Base-by-base conservation (phyloP, 2,113 vertebrate genomes). In the Leptodactylus fuscus region DNA sequence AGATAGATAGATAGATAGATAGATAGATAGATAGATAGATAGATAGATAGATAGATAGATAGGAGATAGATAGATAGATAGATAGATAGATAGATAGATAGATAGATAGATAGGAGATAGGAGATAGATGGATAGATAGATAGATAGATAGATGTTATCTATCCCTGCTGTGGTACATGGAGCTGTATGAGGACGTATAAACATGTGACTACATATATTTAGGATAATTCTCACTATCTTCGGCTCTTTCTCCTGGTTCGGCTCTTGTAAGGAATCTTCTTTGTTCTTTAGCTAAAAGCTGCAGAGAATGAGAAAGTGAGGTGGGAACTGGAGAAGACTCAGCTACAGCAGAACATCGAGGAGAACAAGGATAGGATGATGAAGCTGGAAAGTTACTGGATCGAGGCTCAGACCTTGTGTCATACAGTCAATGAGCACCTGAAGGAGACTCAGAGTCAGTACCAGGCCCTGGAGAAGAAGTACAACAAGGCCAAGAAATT, bases 401-500 rank as follows among this genome's bases (percentile, higher is more conserved):
- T 99, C 80, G 98, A 99, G 91, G 98, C 98, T 0, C 98, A 99
- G 89, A 97, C 97, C 0, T 90, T 99, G 58, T 99, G 98, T 89
- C 98, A 99, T 90, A 98, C 96, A 0, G 97, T 99, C 87, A 99
- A 99, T 1, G 97, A 98, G 74, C 98, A 99, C 90, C 95, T 99
- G 89, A 99, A 99, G 91, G 98, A 99, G 90, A 98, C 97, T 0
- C 98, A 99, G 89, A 97, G 94, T 69, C 98, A 99, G 89, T 98
- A 99, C 89, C 97, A 99, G 91, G 88, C 96, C 77, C 92, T 99
- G 90, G 98, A 99, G 91, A 99, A 99, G 94, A 99, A 99, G 87
- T 99, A 99, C 88, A 99, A 98, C 93, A 99, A 99, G 91, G 98
- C 98, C 86, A 99, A 99, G 94, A 99, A 99, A 86, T 87, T 99